Base-by-base conservation (phyloP, 2,888 invertebrate species). In the Abscondita cerata region DNA sequence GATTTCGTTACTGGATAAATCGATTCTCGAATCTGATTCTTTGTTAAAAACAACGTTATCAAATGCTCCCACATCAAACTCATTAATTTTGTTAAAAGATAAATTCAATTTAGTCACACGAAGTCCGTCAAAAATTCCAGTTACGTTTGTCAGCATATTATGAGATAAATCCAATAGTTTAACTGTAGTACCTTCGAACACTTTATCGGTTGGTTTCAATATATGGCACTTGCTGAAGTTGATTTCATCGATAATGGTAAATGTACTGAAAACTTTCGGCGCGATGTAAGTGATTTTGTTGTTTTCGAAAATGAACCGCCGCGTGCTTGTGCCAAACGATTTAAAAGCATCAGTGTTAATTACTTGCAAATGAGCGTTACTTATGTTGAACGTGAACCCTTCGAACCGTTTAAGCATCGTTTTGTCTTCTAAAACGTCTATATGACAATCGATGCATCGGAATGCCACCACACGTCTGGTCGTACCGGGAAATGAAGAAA, bases 1-100 rank as follows among this genome's bases (percentile, higher is more conserved):
- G 3, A 62, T 62, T 1, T 31, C 47, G 50, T 62, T 62, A 18
- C 50, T 38, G n/a, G 55, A 55, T 46, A 61, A 41, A 40, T 61
- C 55, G 1, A 60, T n/a, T 20, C 8, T 38, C 44, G 31, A 47
- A n/a, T 46, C 36, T 15, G 36, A 36, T 36, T 36, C 55, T 12
- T 2, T 11, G 51, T 52, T 48, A 52, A 63, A 63, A 9, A 11
- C 51, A 1, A 36, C 47, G 0, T 59, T 33, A 1, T 51, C 41
- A 33, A 63, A 55, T 12, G 50, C 19, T 11, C 54, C 36, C 33
- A 12, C 9, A 2, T 41, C 16, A 20, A 63, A 34, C 12, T 46
- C 19, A 5, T 5, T 25, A 19, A 63, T 55, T 51, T 36, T 20
- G 19, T 63, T 63, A 6, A 6, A 46, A 9, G 63, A 59, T 16